Percentiles rank a stretch among this genome's conserved stretches.
Conservation (phyloP, 2,888 invertebrate species). For the Pyrocoelia pectoralis region DNA sequence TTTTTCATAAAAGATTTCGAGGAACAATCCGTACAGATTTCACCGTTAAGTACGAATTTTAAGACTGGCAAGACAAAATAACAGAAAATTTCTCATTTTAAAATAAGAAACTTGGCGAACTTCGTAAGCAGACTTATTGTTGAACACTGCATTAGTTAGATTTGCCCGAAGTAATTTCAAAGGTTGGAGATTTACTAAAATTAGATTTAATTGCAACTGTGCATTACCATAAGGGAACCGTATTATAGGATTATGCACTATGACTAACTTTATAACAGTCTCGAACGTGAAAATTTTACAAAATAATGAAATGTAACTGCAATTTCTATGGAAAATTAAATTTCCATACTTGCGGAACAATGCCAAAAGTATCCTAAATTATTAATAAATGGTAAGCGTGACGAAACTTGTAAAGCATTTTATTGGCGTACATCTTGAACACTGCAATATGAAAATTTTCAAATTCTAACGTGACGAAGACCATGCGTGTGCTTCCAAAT, state of each 20-base stretch:
- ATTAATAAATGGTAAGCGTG: not conserved
- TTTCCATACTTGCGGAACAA: not conserved
- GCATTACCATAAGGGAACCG: conserved; percentile 15
- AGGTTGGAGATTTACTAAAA: conserved; percentile 16
- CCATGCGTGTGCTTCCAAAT: not conserved
- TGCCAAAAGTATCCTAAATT: not conserved
- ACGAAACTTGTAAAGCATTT: not conserved
- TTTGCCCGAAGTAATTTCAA: conserved; percentile 14
- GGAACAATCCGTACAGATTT: not conserved
- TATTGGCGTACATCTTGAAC: not conserved
- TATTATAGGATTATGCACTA: conserved; percentile 21
- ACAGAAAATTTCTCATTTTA: not conserved
- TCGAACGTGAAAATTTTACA: conserved; percentile 14
- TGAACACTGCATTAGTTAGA: conserved; percentile 16
- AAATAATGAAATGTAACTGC: conserved; percentile 10
- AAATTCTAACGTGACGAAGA: too few relatives aligned
- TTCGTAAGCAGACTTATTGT: conserved; percentile 22
- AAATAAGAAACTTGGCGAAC: not conserved
- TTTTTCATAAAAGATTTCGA: conserved; percentile 2
- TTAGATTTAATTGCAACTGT: conserved; percentile 26
- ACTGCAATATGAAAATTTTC: too few relatives aligned
- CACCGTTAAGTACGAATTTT: not conserved
- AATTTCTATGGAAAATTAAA: conserved; percentile 13
- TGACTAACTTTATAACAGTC: not conserved
- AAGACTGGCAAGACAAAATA: not conserved